Conservation (phyloP, 2,113 vertebrate species). For the Apus apus region DNA sequence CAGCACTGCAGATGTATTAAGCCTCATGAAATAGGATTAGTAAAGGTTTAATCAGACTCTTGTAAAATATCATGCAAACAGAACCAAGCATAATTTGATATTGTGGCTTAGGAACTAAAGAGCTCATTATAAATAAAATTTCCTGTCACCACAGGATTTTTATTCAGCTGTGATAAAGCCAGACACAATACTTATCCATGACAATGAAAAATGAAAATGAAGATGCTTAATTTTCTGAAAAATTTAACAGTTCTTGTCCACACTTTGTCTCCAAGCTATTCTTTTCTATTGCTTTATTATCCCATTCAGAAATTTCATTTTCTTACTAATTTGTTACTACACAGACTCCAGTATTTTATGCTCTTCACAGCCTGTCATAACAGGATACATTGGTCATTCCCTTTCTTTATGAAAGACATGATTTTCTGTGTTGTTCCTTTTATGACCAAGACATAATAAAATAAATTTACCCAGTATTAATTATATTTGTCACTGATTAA, state of each 20-base stretch:
- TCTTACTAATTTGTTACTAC: not conserved
- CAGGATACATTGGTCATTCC: not conserved
- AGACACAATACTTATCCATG: not conserved
- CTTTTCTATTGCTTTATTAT: not conserved
- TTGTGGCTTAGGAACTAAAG: not conserved
- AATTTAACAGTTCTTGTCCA: not conserved
- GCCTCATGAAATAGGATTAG: not conserved
- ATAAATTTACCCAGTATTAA: not conserved
- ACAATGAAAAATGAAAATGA: not conserved
- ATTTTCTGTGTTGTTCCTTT: not conserved
- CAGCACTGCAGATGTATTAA: not conserved
- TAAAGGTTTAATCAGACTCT: conserved; percentile 9
- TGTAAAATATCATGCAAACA: not conserved
- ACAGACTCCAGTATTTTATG: not conserved
- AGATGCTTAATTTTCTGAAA: not conserved
- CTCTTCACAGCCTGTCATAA: not conserved
- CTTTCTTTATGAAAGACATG: not conserved
- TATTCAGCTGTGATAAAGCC: not conserved
- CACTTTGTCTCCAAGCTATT: not conserved
- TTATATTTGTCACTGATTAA: not conserved
- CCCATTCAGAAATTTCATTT: not conserved
- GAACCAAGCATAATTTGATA: not conserved
- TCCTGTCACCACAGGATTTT: not conserved
- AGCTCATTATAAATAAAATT: not conserved
- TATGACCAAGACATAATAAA: not conserved